Percentiles rank a stretch among this genome's conserved stretches.
These are phyloP conservation scores for Amphiprion clarkii DNA, from an alignment of 2,797 vertebrate species.

Conservation along the genomic window DNA sequence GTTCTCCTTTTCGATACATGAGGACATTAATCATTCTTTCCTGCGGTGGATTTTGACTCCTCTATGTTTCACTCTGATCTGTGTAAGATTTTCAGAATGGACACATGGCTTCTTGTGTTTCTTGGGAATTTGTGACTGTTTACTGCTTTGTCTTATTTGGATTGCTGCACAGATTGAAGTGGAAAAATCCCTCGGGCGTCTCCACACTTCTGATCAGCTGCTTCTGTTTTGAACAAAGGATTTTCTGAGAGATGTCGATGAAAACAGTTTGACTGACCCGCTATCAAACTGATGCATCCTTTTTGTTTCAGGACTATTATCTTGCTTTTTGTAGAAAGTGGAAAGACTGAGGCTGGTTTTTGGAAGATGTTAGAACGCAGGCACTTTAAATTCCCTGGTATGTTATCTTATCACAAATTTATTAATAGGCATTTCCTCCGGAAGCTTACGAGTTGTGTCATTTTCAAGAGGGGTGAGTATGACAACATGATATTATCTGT, in stretches of 20 bases:
- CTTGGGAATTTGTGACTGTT: slow-evolving; percentile 22
- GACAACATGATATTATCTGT: background rate
- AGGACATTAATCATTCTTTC: slow-evolving; percentile 21
- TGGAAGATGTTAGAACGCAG: slow-evolving; percentile 85
- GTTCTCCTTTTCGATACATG: background rate
- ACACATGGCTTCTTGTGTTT: slow-evolving; percentile 22
- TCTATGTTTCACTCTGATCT: slow-evolving; percentile 18
- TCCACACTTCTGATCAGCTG: background rate
- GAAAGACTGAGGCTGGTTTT: slow-evolving; percentile 2
- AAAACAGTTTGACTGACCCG: slow-evolving; percentile 26
- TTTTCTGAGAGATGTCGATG: slow-evolving; percentile 27
- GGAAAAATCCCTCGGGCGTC: slow-evolving; percentile 10
- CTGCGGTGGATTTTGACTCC: background rate
- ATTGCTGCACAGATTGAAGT: slow-evolving; percentile 30
- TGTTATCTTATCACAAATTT: slow-evolving; percentile 84
- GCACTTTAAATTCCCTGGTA: slow-evolving; percentile 79
- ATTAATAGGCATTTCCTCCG: slow-evolving; percentile 87
- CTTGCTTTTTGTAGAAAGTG: slow-evolving; percentile 1
- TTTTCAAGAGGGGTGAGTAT: slow-evolving; percentile 89
- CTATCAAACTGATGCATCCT: slow-evolving; percentile 18
- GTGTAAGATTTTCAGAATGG: slow-evolving; percentile 13
- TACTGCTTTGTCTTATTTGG: slow-evolving; percentile 37
- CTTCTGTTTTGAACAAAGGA: background rate
- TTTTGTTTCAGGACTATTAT: slow-evolving; percentile 15
- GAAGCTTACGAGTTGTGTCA: slow-evolving; percentile 89